phyloP scores from a whole-genome alignment of 2,888 invertebrate species.

The Tromatobia lineatoria region DNA sequence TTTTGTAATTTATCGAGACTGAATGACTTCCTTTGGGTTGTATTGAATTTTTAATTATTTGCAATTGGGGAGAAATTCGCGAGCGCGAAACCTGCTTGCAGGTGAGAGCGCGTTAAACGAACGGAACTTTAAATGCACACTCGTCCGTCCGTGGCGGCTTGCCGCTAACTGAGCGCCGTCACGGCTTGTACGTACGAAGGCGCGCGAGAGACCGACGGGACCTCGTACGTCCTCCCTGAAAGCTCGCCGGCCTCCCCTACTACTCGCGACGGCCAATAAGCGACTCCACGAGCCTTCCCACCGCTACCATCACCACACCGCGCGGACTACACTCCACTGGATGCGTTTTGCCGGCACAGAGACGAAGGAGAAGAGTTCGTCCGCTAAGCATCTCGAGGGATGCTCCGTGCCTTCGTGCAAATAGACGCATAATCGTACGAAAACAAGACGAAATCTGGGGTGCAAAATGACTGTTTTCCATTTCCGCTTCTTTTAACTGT shows the following conservation, averaged over 20 bases:
- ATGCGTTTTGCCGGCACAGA: conserved; percentile 42
- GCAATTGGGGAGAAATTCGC: conserved; percentile 11
- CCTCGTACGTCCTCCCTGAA: conserved; percentile 65
- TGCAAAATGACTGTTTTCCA: background rate
- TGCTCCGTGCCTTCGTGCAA: conserved; percentile 53
- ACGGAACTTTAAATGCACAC: conserved; percentile 61
- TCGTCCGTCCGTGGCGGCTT: conserved; percentile 80
- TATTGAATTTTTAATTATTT: conserved; percentile 1
- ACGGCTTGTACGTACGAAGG: conserved; percentile 78
- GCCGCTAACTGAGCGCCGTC: conserved; percentile 83
- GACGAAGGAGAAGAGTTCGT: conserved; percentile 10
- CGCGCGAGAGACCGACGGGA: conserved; percentile 69
- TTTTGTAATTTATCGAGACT: background rate
- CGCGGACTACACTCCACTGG: conserved; percentile 27
- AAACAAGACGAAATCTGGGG: background rate
- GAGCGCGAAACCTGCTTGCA: conserved; percentile 27
- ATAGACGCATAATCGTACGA: conserved; percentile 8
- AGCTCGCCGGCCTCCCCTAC: conserved; percentile 66
- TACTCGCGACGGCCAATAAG: conserved; percentile 69
- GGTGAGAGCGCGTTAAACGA: conserved; percentile 44
- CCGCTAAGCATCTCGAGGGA: conserved; percentile 66
- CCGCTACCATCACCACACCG: conserved; percentile 23
- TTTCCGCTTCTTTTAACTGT: background rate
- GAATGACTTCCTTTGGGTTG: conserved; percentile 2
- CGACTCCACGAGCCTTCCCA: conserved; percentile 53